A percentile compares a stretch with the other conserved stretches of the same genome.
phyloP scores from a whole-genome alignment of 2,113 vertebrate species.

The Genyomyrus donnyi region DNA sequence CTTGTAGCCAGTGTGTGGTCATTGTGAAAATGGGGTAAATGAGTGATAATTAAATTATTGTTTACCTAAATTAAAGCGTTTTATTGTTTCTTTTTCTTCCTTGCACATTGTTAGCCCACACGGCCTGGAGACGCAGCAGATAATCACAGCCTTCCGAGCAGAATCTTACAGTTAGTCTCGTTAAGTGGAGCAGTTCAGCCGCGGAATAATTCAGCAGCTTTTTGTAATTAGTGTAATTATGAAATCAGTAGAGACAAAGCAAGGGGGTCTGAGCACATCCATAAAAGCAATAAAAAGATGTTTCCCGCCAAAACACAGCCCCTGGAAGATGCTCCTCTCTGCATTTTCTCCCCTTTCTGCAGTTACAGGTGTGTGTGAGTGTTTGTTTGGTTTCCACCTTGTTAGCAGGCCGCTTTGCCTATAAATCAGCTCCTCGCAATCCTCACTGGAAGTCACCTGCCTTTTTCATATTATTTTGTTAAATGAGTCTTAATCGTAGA shows the following conservation, averaged over 20 bases:
- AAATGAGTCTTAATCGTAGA: constrained; percentile 84
- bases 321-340: neutral
- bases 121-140: neutral
- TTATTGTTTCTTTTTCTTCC: neutral
- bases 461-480: constrained; percentile 78
- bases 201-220: neutral
- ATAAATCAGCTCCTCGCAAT: constrained; percentile 63
- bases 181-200: neutral
- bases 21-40: constrained; percentile 70
- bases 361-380: neutral
- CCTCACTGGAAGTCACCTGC: constrained; percentile 69
- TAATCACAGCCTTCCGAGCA: neutral
- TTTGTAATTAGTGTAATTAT: constrained; percentile 1
- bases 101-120: neutral
- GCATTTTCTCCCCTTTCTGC: neutral
- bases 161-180: neutral
- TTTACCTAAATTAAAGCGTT: constrained; percentile 60
- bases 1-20: constrained; percentile 84
- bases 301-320: neutral
- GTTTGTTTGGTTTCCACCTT: neutral
- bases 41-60: constrained; percentile 88
- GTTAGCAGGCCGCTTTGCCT: neutral
- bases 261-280: neutral
- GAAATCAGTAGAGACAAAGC: neutral
- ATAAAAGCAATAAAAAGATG: neutral